Base-by-base conservation (phyloP, 2,888 invertebrate species). In the Drosophila diplacantha region DNA sequence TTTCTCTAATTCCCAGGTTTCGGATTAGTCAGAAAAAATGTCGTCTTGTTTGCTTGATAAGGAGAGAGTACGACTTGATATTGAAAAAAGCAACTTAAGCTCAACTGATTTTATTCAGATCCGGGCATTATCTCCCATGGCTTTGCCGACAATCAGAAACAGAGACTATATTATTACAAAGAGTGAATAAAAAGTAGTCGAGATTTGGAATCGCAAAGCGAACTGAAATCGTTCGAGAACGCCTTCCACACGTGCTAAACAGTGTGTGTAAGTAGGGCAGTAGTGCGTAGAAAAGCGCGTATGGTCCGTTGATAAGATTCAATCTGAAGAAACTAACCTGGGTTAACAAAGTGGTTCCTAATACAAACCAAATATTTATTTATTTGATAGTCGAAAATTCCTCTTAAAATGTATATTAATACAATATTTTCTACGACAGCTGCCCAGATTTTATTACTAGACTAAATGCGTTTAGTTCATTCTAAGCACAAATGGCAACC, bases 211-310 rank as follows among this genome's bases (percentile, higher is more conserved):
- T 41, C 14, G n/a, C 22, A 49, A 35, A 24, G 18, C 9, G 14
- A n/a, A 31, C 22, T 11, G 18, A 43, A 34, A 18, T 56, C 18
- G 9, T 34, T 20, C 11, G n/a, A 39, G 24, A 26, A 32, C n/a
- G 34, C 18, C 39, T 32, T 32, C 18, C 56, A 51, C 67, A 62
- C 72, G 72, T 71, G 69, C 39, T 53, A 22, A 24, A n/a, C 32
- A 24, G 18, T 34, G 18, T 22, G 46, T 32, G 52, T n/a, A 59
- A 71, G 18, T 77, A 65, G 71, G 81, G 56, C 75, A 78, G 64
- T 54, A 65, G 71, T 73, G 75, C 74, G 71, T 75, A 68, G 44
- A 37, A 71, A 66, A 68, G 73, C 76, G 78, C 80, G 79, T 79
- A 51, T 29, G 32, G 34, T 62, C 44, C 59, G 56, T 70, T 70